Evolutionary conservation across 1,140 invertebrate species (phyloP), one percentile per base, ranked within the genome.

Genomic region (Drosophila pandora): DNA sequence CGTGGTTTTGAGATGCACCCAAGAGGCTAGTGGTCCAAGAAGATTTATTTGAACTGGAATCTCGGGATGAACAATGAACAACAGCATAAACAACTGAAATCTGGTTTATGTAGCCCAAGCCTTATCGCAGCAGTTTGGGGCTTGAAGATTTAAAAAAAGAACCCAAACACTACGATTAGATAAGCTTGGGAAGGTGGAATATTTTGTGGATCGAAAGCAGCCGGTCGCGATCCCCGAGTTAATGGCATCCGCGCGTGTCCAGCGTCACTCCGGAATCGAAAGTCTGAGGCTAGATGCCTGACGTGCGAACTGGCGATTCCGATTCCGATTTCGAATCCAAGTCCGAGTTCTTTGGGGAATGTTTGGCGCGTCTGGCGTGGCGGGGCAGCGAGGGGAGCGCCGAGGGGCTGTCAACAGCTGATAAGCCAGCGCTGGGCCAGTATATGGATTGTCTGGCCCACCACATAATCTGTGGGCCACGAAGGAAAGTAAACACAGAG

Each of bases 401-500:
- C 10, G 2, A 2, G 25, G 23, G 34, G 21, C 37, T 32, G 25
- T 22, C 17, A 22, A 37, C 34, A 39, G 53, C 60, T 62, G 60
- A 62, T 62, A 58, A 45, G 39, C 37, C 37, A 34, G 23, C 23
- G 59, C 30, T 25, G 4, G 50, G 39, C 50, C 34, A 17, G 34
- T 68, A 48, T 68, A 48, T 32, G 50, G 32, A 54, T 37, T 21
- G 59, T 43, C 60, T 56, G 65, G n/a, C 49, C 48, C 9, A 28
- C 13, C 9, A 21, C 50, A n/a, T 13, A 13, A 8, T 13, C 12
- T n/a, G 8, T 3, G 3, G 2, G 41, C 41, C 41, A 43, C 41
- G n/a, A 13, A 17, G 25, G 43, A 69, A 69, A 69, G 67, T 57
- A 68, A 69, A 57, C 65, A 56, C 65, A 39, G 32, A 49, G 43